Base-by-base conservation (phyloP, 2,888 invertebrate species). In the Dastarcus helophoroides region DNA sequence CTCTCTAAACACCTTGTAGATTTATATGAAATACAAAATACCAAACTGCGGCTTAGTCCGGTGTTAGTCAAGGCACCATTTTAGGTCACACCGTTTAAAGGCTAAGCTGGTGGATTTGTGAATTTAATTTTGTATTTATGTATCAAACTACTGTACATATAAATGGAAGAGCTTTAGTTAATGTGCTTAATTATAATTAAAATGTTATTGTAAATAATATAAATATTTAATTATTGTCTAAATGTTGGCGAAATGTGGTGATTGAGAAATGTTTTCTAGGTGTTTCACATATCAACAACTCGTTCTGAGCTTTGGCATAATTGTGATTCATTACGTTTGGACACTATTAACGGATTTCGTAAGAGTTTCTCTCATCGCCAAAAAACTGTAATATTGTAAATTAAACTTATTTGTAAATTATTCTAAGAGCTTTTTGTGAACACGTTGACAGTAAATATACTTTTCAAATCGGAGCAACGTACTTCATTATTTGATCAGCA, bases 401-500 rank as follows among this genome's bases (percentile, higher is more conserved):
- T 39, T 37, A 50, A 54, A 53, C 44, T 46, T 50, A 51, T 51
- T 47, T 57, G 53, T 55, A 55, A 55, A 53, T 51, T 52, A 50
- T 51, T 49, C 43, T 54, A 55, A 53, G 54, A 58, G 60, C 60
- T 62, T 62, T n/a, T 60, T 59, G 60, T 62, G 60, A 60, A 58
- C 60, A 60, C 57, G 54, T 56, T 56, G 50, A 50, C 44, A 51
- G 41, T 48, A 53, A 57, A 55, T 59, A 60, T 60, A 57, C 60
- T 60, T 60, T 58, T 56, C 54, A 56, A 35, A 56, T 55, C 52
- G 50, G 47, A 43, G 51, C 38, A n/a, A n/a, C n/a, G n/a, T n/a
- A n/a, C n/a, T n/a, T n/a, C n/a, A n/a, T n/a, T n/a, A n/a, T n/a
- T n/a, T n/a, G n/a, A n/a, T n/a, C n/a, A n/a, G n/a, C n/a, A n/a